A percentile compares a stretch with the other conserved stretches of the same genome.
phyloP scores from a whole-genome alignment of 2,888 invertebrate genomes.

The Ennomos fuscantarius region DNA sequence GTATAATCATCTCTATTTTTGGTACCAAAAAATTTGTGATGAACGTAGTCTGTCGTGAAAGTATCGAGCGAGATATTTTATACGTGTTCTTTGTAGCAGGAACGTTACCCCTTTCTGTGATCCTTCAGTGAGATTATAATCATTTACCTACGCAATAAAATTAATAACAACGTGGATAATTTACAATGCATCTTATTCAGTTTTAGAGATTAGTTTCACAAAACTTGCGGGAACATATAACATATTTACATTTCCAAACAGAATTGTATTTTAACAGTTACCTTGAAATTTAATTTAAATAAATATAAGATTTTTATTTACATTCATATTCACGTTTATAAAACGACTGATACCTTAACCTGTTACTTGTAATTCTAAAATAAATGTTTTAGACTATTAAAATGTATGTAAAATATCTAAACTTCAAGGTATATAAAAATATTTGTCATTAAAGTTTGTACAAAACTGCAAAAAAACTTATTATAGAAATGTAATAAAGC shows the following conservation, averaged over 20 bases:
- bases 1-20: constrained; percentile 82
- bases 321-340: constrained; percentile 37
- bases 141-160: constrained; percentile 19
- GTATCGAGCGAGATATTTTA: constrained; percentile 46
- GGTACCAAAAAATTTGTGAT: constrained; percentile 72
- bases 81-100: constrained; percentile 29
- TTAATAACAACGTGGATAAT: constrained; percentile 15
- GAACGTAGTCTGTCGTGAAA: constrained; percentile 51
- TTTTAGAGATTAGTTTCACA: neutral
- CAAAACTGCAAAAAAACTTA: constrained; percentile 36
- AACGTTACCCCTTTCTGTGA: constrained; percentile 37
- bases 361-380: constrained; percentile 44
- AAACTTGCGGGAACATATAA: neutral
- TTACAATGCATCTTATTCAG: constrained; percentile 4
- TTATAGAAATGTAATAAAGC: constrained; percentile 49
- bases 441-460: constrained; percentile 41
- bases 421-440: constrained; percentile 29
- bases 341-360: constrained; percentile 50
- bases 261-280: neutral
- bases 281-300: constrained; percentile 4
- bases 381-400: constrained; percentile 38
- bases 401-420: constrained; percentile 40
- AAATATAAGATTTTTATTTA: neutral
- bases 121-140: constrained; percentile 25
- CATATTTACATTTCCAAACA: neutral